phyloP scores from a whole-genome alignment of 2,113 vertebrate genomes.

The Hypomesus transpacificus region DNA sequence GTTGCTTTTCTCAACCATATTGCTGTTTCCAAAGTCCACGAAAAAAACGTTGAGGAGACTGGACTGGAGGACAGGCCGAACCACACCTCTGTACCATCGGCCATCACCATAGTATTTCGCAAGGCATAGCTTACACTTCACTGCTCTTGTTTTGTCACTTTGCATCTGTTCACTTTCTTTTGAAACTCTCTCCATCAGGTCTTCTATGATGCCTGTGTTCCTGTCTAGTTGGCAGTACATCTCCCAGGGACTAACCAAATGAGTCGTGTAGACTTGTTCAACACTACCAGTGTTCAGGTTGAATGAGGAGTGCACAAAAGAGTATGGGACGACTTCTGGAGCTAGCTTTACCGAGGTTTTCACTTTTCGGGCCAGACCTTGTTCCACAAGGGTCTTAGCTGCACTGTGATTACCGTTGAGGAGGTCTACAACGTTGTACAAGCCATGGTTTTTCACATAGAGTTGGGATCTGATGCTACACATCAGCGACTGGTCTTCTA shows the following conservation, averaged over 20 bases:
- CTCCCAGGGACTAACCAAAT: slow-evolving; percentile 75
- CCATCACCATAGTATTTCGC: slow-evolving; percentile 80
- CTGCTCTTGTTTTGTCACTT: slow-evolving; percentile 17
- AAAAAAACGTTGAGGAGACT: slow-evolving; percentile 75
- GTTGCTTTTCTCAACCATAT: slow-evolving; percentile 70
- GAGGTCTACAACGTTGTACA: slow-evolving; percentile 80
- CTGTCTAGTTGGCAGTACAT: slow-evolving; percentile 85
- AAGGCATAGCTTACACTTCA: slow-evolving; percentile 68
- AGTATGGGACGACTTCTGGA: slow-evolving; percentile 63
- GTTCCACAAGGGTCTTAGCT: slow-evolving; percentile 62
- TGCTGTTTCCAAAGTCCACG: slow-evolving; percentile 88
- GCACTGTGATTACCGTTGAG: slow-evolving; percentile 54
- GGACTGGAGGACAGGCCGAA: slow-evolving; percentile 59
- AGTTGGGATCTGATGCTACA: slow-evolving; percentile 72
- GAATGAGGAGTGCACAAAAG: slow-evolving; percentile 83
- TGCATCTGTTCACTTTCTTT: slow-evolving; percentile 57
- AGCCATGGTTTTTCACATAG: slow-evolving; percentile 53
- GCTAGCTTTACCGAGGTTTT: slow-evolving; percentile 41
- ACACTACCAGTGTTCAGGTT: slow-evolving; percentile 72
- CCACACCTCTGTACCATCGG: slow-evolving; percentile 78
- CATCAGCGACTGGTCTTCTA: slow-evolving; percentile 61
- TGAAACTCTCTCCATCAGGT: slow-evolving; percentile 65
- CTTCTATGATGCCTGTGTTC: slow-evolving; percentile 71
- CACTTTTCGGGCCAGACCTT: slow-evolving; percentile 44
- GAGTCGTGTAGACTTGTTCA: slow-evolving; percentile 79